These are phyloP conservation scores for Leistus spinibarbis DNA, from an alignment of 2,888 invertebrate species.

Conservation along the genomic window DNA sequence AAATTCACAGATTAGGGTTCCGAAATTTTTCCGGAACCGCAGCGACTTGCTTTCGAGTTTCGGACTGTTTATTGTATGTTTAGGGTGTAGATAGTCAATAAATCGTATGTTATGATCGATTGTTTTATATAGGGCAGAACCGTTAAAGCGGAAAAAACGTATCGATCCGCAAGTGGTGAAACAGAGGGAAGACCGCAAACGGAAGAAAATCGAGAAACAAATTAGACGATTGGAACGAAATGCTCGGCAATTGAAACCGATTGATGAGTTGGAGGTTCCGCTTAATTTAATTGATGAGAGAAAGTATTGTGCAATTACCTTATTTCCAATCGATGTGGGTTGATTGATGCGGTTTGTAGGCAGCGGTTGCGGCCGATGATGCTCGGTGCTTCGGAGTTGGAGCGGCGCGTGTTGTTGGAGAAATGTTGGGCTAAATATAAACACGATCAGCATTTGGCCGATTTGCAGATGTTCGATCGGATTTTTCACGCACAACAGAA, in stretches of 20 bases:
- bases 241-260: constrained; percentile 84
- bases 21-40: constrained; percentile 51
- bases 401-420: constrained; percentile 67
- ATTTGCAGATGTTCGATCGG: constrained; percentile 72
- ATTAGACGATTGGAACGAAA: constrained; percentile 82
- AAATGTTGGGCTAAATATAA: constrained; percentile 82
- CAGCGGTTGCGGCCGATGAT: constrained; percentile 59
- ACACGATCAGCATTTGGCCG: constrained; percentile 65
- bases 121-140: constrained; percentile 72
- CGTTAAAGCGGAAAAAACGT: constrained; percentile 87
- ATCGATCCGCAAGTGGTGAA: constrained; percentile 81
- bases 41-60: constrained; percentile 52
- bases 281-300: constrained; percentile 68
- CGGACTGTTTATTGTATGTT: constrained; percentile 54
- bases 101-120: constrained; percentile 6
- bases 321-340: neutral
- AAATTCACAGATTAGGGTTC: constrained; percentile 25
- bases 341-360: constrained; percentile 51
- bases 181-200: constrained; percentile 80
- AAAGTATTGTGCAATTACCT: constrained; percentile 61
- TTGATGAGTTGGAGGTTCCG: constrained; percentile 84
- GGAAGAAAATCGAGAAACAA: constrained; percentile 84
- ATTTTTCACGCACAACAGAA: constrained; percentile 72
- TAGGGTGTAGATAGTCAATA: constrained; percentile 40
- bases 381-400: constrained; percentile 65